Base-by-base conservation (phyloP, 2,797 vertebrate species). In the Tamandua tetradactyla region DNA sequence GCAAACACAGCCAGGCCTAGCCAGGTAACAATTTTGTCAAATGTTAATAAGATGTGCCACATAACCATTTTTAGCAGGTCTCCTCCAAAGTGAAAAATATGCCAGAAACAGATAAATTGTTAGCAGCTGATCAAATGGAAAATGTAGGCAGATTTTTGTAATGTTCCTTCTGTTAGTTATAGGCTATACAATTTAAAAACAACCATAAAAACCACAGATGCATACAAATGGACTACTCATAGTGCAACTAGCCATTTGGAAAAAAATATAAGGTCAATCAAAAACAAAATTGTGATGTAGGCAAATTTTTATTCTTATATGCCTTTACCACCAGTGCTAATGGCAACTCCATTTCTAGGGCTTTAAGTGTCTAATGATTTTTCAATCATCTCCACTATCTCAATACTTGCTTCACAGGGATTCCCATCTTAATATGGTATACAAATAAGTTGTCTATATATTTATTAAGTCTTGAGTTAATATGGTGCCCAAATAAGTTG, bases 381-480 rank as follows among this genome's bases (percentile, higher is more conserved):
- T 84, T 22, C 59, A 27, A 75, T 81, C 23, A 91, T 92, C 30
- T 52, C 74, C 40, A 76, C 40, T 69, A 62, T 74, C 57, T 92
- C 35, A 88, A 96, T 94, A 35, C 13, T 12, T 68, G 15, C 10
- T 42, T 92, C 27, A n/a, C 12, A 0, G 37, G 4, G 62, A 74
- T 87, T 87, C 42, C 42, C 23, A 69, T 62, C 23, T 84, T 87
- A 72, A 69, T 25, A 47, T 40, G 14, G 18, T 57, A 80, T 4
- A 62, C 27, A 68, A 64, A 12, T n/a, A 82, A 82, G 49, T 74
- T 47, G 12, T 94, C 32, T 68, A 22, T 5, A 32, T 90, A 52
- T 84, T 79, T 30, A 94, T 37, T 89, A 49, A 90, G 20, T 3
- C 35, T 84, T 74, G 23, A 55, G 20, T 37, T 93, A 89, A 94